A percentile compares a stretch with the other conserved stretches of the same genome.
These are phyloP conservation scores for Lacanobia oleracea DNA, from an alignment of 2,888 invertebrate species.

Conservation along the genomic window DNA sequence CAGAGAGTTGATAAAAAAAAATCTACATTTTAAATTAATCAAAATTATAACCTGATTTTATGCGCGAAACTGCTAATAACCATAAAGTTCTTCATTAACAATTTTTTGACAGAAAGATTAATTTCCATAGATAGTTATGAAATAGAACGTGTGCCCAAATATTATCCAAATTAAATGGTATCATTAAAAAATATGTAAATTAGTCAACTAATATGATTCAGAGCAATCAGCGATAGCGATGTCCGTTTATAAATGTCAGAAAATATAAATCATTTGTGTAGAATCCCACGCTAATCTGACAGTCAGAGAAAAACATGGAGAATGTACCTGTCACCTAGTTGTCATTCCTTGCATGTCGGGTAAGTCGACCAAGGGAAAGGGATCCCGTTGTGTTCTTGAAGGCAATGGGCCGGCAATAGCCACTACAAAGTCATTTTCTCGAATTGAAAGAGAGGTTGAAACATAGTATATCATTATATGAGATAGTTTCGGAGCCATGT, in stretches of 20 bases:
- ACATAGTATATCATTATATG: too few species aligned
- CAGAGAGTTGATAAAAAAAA: conserved; percentile 14
- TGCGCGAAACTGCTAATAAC: conserved; percentile 20
- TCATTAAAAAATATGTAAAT: conserved; percentile 28
- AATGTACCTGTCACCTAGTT: conserved; percentile 47
- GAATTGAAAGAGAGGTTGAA: conserved; percentile 26
- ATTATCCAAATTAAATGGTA: conserved; percentile 6
- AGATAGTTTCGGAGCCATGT: too few species aligned
- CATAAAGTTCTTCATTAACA: conserved; percentile 22
- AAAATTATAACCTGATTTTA: conserved; percentile 8
- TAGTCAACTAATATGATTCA: conserved; percentile 8
- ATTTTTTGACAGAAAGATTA: conserved; percentile 17
- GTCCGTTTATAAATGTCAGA: conserved; percentile 12
- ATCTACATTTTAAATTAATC: conserved; percentile 23
- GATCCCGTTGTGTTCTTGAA: conserved; percentile 54
- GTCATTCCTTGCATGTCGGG: conserved; percentile 45
- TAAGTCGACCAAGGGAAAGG: conserved; percentile 55
- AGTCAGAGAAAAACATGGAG: conserved; percentile 18
- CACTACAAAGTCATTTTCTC: conserved; percentile 31
- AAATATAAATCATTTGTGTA: conserved; percentile 11
- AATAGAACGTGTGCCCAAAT: conserved; percentile 21
- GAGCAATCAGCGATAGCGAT: not conserved
- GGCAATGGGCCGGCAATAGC: conserved; percentile 38
- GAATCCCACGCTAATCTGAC: conserved; percentile 9
- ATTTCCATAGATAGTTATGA: conserved; percentile 17